Evolutionary conservation across 2,888 invertebrate species (phyloP).

Genomic region (Thecocarcelia acutangulata): DNA sequence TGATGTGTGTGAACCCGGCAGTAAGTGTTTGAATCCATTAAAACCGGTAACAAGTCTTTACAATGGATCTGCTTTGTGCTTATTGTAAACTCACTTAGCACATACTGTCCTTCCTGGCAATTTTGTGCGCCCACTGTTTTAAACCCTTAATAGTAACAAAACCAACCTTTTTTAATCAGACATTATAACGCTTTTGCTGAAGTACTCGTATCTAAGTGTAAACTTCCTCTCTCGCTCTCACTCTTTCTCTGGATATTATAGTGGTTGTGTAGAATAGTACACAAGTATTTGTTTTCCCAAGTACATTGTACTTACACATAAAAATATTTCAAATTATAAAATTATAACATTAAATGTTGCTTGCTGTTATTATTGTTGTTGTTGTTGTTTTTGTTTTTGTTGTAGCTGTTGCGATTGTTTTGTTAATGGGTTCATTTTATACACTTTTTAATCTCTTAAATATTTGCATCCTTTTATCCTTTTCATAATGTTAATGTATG

Average conservation of each 20-base stretch:
- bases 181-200: not conserved
- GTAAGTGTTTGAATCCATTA: too few species aligned
- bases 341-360: conserved; percentile 57
- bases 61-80: too few species aligned
- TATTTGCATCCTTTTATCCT: conserved; percentile 62
- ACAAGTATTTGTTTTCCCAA: conserved; percentile 22
- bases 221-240: too few species aligned
- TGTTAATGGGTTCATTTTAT: conserved; percentile 63
- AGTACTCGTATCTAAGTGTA: too few species aligned
- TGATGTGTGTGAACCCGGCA: too few species aligned
- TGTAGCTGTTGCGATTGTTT: conserved; percentile 41
- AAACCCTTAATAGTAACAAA: conserved; percentile 32
- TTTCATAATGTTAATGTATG: not conserved
- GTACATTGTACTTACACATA: conserved; percentile 47
- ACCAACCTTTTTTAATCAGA: not conserved
- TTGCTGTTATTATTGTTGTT: conserved; percentile 29
- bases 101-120: not conserved
- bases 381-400: conserved; percentile 16
- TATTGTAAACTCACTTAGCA: too few species aligned
- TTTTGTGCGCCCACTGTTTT: conserved; percentile 5
- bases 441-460: conserved; percentile 61
- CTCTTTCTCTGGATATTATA: conserved; percentile 3
- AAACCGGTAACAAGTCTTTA: too few species aligned
- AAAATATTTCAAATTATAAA: conserved; percentile 57
- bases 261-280: conserved; percentile 15